These are phyloP conservation scores for Diploscapter pachys DNA, from an alignment of 1,140 invertebrate species.

Conservation along the genomic window DNA sequence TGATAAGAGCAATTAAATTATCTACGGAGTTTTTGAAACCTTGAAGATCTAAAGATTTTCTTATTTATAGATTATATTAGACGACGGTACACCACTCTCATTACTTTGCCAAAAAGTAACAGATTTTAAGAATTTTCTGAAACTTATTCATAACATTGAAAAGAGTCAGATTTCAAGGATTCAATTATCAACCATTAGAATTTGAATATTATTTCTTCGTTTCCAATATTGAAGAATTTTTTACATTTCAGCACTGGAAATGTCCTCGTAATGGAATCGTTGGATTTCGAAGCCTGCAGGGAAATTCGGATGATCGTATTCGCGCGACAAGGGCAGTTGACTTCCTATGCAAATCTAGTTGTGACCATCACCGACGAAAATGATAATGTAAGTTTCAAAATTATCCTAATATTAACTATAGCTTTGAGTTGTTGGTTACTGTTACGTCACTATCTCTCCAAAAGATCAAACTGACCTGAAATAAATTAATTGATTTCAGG, in stretches of 20 bases:
- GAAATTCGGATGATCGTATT: constrained; percentile 13
- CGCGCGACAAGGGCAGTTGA: constrained; percentile 26
- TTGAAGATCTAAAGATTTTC: too few species aligned
- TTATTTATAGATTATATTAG: too few species aligned
- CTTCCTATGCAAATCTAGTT: constrained; percentile 8
- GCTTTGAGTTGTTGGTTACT: background rate
- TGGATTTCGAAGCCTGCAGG: constrained; percentile 21
- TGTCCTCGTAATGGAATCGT: constrained; percentile 26
- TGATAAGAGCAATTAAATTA: too few species aligned
- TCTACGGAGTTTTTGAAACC: too few species aligned
- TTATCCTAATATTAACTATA: constrained; percentile 8
- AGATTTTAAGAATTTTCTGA: background rate
- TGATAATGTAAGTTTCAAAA: constrained; percentile 6
- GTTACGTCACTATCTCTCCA: too few species aligned
- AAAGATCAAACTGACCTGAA: too few species aligned
- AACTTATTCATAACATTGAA: too few species aligned
- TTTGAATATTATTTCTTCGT: background rate
- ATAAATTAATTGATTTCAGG: constrained; percentile 11
- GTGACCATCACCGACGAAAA: constrained; percentile 29
- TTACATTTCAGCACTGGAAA: constrained; percentile 21
- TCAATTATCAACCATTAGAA: constrained; percentile 1
- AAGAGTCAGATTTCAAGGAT: background rate
- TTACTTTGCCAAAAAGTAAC: background rate
- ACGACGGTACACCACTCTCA: too few species aligned
- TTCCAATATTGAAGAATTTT: background rate